Evolutionary conservation across 2,888 invertebrate species (phyloP).

Genomic region (Heliconius erato): DNA sequence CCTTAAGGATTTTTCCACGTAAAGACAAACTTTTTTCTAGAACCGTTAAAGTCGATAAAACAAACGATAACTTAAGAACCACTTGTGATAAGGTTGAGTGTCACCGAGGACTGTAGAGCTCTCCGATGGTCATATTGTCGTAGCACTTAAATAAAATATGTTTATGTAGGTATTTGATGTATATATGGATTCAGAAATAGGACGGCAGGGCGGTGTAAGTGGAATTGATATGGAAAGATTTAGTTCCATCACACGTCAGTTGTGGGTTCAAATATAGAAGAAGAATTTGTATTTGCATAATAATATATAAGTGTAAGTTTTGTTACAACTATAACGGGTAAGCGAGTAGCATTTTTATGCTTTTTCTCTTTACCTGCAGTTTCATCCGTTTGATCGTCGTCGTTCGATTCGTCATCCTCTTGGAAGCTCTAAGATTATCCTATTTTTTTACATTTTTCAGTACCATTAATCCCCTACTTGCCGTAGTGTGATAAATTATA

Average conservation of each 20-base stretch:
- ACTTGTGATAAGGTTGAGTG: conserved; percentile 25
- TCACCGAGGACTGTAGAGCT: conserved; percentile 28
- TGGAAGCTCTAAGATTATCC: no score
- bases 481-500: no score
- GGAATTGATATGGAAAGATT: background rate
- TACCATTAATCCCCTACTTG: no score
- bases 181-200: background rate
- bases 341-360: no score
- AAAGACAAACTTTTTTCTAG: background rate
- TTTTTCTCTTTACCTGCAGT: no score
- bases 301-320: no score
- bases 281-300: background rate
- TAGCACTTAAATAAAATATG: conserved; percentile 26
- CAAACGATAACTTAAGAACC: conserved; percentile 14
- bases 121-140: conserved; percentile 34
- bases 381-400: no score
- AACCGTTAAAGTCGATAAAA: conserved; percentile 23
- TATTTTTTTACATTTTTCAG: no score
- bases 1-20: background rate
- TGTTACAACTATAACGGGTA: no score
- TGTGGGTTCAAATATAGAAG: background rate
- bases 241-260: background rate
- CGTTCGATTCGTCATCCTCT: no score
- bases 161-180: background rate
- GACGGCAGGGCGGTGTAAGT: background rate